Percentiles rank a stretch among this genome's conserved stretches.
phyloP scores from a whole-genome alignment of 2,113 vertebrate genomes.

The Syrrhaptes paradoxus region DNA sequence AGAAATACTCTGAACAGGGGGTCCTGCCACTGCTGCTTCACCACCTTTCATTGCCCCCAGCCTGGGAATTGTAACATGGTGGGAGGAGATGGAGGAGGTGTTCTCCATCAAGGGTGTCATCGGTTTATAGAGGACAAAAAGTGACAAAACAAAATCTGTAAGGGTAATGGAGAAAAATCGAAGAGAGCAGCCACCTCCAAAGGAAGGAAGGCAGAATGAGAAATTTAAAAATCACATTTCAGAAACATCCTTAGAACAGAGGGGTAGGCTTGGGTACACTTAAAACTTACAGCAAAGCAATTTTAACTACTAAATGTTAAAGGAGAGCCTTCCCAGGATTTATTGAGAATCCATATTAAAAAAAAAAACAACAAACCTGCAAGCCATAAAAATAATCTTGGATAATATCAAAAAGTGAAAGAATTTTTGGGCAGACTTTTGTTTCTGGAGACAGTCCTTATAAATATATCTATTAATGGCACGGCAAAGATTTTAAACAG shows the following conservation, averaged over 20 bases:
- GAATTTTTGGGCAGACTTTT: background rate
- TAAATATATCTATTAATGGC: background rate
- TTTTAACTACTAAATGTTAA: background rate
- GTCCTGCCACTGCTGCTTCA: background rate
- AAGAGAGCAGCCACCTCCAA: background rate
- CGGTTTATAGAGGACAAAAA: background rate
- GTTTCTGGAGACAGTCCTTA: background rate
- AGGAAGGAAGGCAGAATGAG: background rate
- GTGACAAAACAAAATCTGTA: background rate
- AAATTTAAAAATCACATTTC: background rate
- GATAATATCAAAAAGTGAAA: background rate
- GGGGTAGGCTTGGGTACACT: background rate
- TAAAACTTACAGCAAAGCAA: background rate
- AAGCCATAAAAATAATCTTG: background rate
- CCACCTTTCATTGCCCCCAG: background rate
- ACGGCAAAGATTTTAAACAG: background rate
- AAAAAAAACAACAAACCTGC: background rate
- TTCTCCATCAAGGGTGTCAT: background rate
- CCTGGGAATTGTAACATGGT: background rate
- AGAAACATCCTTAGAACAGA: background rate
- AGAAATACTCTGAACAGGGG: background rate
- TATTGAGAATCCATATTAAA: background rate
- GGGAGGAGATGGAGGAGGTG: background rate
- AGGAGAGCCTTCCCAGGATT: background rate
- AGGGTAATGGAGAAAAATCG: background rate